Conservation (phyloP, 1,140 invertebrate genomes). For the Drosophila lini region DNA sequence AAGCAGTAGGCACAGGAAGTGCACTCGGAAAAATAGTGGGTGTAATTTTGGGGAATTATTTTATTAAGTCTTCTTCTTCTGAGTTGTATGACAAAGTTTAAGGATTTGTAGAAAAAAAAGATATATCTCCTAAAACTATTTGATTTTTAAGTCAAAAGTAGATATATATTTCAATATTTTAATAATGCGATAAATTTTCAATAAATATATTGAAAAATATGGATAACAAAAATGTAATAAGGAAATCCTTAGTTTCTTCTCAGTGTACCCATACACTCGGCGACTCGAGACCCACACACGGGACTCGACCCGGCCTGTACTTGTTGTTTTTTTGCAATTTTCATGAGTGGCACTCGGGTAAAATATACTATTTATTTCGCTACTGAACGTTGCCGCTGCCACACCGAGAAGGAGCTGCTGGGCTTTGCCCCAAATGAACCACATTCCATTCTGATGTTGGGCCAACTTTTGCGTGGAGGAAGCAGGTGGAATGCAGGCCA, state of each 20-base stretch:
- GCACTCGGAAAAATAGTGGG: slow-evolving; percentile 2
- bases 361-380: slow-evolving; percentile 83
- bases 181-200: neutral
- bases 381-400: slow-evolving; percentile 38
- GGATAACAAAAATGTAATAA: too few species aligned
- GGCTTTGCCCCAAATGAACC: slow-evolving; percentile 72
- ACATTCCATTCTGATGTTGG: slow-evolving; percentile 66
- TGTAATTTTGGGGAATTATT: neutral
- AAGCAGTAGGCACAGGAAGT: slow-evolving; percentile 56
- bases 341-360: slow-evolving; percentile 80
- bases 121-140: too few species aligned
- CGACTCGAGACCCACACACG: slow-evolving; percentile 30
- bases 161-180: too few species aligned
- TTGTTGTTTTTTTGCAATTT: slow-evolving; percentile 81
- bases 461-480: slow-evolving; percentile 70
- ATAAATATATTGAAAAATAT: too few species aligned
- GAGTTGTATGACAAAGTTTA: too few species aligned
- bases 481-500: slow-evolving; percentile 51
- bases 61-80: too few species aligned
- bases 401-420: slow-evolving; percentile 8
- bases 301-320: slow-evolving; percentile 42
- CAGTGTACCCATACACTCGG: slow-evolving; percentile 17
- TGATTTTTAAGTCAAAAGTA: too few species aligned
- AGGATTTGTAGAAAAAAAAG: too few species aligned
- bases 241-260: neutral